Percentiles rank a stretch among this genome's conserved stretches.
Evolutionary conservation across 2,797 vertebrate species (phyloP).

Genomic region (Onychomys leucogaster): DNA sequence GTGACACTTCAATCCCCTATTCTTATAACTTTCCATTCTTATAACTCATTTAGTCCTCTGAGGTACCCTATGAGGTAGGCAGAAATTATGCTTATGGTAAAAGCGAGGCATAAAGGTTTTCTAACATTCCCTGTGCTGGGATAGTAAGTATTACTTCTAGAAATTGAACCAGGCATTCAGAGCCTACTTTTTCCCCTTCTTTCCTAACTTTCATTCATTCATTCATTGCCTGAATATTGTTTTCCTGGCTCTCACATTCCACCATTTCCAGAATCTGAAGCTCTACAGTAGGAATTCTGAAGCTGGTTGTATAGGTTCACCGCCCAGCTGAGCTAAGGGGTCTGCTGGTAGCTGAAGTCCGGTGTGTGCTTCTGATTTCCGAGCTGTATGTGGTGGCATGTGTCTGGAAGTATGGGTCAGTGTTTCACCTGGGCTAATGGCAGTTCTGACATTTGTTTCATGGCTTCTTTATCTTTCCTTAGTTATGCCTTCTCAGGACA

Average conservation of each 20-base stretch:
- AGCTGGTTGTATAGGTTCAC: background rate
- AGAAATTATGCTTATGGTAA: background rate
- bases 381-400: rapidly evolving
- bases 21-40: background rate
- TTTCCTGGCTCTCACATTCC: background rate
- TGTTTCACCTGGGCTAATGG: background rate
- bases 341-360: background rate
- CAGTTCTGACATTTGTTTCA: background rate
- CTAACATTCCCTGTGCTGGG: background rate
- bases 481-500: conserved; percentile 42
- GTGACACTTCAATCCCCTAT: too few relatives aligned
- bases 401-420: background rate
- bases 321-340: background rate
- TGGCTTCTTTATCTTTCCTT: conserved; percentile 19
- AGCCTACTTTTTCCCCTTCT: background rate
- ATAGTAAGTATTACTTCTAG: background rate
- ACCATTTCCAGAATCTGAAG: background rate
- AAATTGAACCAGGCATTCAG: background rate
- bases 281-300: background rate
- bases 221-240: background rate
- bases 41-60: background rate
- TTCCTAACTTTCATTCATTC: background rate
- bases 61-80: background rate
- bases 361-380: background rate
- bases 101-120: background rate